Conservation (phyloP, 2,888 invertebrate species). For the Volucella inflata region DNA sequence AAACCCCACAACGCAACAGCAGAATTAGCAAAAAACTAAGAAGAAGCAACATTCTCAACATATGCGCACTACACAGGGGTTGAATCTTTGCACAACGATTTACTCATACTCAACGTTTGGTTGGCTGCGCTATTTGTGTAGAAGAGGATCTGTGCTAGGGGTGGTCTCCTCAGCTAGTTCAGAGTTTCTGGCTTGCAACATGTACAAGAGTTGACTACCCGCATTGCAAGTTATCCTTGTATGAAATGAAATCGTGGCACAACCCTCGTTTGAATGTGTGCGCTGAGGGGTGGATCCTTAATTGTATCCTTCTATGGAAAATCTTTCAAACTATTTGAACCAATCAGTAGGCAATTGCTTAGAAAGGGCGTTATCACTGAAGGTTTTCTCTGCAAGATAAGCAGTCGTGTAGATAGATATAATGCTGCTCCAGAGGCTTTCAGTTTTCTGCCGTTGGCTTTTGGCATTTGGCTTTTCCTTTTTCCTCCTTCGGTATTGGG, state of each 20-base stretch:
- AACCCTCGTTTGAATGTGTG: conserved; percentile 38
- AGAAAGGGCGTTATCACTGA: conserved; percentile 34
- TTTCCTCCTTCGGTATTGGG: too few relatives aligned
- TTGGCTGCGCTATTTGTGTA: conserved; percentile 56
- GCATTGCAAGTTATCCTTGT: neutral
- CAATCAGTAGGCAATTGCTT: conserved; percentile 43
- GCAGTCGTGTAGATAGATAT: too few relatives aligned
- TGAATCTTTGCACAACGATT: conserved; percentile 48
- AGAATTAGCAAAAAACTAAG: neutral
- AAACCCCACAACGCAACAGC: neutral
- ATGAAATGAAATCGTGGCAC: conserved; percentile 10
- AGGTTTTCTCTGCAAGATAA: conserved; percentile 1
- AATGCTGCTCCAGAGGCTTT: too few relatives aligned
- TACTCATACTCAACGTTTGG: conserved; percentile 58
- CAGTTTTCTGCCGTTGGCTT: too few relatives aligned
- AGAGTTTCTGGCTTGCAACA: conserved; percentile 24
- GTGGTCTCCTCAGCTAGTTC: conserved; percentile 33
- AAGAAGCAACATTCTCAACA: conserved; percentile 40
- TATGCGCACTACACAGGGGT: conserved; percentile 71
- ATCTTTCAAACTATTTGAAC: conserved; percentile 17
- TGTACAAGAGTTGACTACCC: neutral
- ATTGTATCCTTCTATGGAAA: conserved; percentile 39
- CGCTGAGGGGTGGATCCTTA: conserved; percentile 61
- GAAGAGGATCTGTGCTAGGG: conserved; percentile 44
- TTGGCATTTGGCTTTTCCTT: too few relatives aligned